phyloP scores from a whole-genome alignment of 2,797 vertebrate species.

The Gymnopithys bicolor region DNA sequence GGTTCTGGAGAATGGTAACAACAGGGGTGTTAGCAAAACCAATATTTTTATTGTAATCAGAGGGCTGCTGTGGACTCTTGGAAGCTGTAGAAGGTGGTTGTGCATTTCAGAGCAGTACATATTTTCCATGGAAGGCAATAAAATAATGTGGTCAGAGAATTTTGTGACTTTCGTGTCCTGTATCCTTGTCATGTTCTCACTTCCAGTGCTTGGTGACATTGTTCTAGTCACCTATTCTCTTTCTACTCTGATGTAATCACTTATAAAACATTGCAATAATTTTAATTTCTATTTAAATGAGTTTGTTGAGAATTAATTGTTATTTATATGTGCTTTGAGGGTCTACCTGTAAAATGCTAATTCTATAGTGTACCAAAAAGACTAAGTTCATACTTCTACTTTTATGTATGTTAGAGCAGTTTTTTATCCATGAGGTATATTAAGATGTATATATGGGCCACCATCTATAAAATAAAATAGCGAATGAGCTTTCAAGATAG shows the following conservation, averaged over 20 bases:
- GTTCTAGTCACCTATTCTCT: neutral
- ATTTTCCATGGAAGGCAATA: neutral
- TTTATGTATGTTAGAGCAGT: neutral
- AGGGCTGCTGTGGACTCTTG: neutral
- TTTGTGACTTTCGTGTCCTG: neutral
- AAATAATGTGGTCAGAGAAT: neutral
- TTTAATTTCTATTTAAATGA: neutral
- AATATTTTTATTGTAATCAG: neutral
- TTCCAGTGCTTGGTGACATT: neutral
- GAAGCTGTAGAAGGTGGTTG: neutral
- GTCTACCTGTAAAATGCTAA: neutral
- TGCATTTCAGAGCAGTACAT: neutral
- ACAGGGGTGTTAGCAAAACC: neutral
- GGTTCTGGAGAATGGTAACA: neutral
- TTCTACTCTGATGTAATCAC: neutral
- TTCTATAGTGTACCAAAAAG: neutral
- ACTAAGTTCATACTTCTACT: neutral
- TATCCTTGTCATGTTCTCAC: neutral
- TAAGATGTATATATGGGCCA: constrained; percentile 19
- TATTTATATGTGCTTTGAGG: neutral
- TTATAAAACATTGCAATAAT: neutral
- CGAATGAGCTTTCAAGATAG: neutral
- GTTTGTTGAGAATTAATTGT: neutral
- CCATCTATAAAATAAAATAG: neutral
- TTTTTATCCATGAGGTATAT: constrained; percentile 21